Evolutionary conservation across 92 coral and sea anemone genomes (phyloP).

Genomic region (Bergia puertoricense): DNA sequence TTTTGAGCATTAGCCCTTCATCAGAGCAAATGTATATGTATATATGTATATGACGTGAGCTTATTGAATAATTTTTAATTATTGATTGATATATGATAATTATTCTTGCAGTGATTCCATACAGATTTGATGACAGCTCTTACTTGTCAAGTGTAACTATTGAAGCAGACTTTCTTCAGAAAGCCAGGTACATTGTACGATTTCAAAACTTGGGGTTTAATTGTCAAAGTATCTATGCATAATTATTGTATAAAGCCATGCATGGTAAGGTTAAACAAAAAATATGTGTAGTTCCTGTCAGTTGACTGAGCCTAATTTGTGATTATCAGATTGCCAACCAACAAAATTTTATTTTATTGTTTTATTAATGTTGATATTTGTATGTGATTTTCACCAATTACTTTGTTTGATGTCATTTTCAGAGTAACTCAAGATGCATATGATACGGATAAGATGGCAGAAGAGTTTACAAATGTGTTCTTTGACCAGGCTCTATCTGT

Average conservation of each 20-base stretch:
- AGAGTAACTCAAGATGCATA: slow-evolving; percentile 92
- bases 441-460: slow-evolving; percentile 99
- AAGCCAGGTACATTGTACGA: slow-evolving; percentile 69
- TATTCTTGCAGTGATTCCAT: slow-evolving; percentile 69
- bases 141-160: slow-evolving; percentile 83
- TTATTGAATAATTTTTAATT: too few relatives aligned
- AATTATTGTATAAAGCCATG: too few relatives aligned
- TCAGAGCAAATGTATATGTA: too few relatives aligned
- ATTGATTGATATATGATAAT: too few relatives aligned
- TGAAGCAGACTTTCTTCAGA: slow-evolving; percentile 97
- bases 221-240: too few relatives aligned
- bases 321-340: too few relatives aligned
- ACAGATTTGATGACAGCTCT: slow-evolving; percentile 84
- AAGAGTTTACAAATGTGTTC: slow-evolving; percentile 75
- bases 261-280: too few relatives aligned
- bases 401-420: neutral
- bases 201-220: neutral
- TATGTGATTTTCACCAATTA: neutral
- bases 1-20: too few relatives aligned
- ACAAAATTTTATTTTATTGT: too few relatives aligned
- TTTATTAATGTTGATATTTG: neutral
- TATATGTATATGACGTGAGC: too few relatives aligned
- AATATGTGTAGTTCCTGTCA: too few relatives aligned
- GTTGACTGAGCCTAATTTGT: too few relatives aligned
- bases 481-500: slow-evolving; percentile 87